phyloP scores from a whole-genome alignment of 2,113 vertebrate genomes.

The Mormoops blainvillei region DNA sequence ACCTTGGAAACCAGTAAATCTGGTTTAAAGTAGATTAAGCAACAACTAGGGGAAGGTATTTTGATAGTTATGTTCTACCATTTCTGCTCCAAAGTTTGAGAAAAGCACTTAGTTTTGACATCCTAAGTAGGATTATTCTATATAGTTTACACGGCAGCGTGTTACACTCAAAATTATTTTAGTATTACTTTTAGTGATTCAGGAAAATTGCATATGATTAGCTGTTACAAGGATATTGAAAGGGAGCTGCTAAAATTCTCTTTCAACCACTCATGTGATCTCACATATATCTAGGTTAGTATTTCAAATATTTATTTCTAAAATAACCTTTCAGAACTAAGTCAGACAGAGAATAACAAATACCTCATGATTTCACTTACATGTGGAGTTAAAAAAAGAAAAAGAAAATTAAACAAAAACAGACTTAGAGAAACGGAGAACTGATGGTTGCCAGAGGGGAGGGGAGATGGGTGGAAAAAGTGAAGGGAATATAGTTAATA shows the following conservation, averaged over 20 bases:
- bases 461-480: not conserved
- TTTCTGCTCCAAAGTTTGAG: not conserved
- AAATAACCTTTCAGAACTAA: not conserved
- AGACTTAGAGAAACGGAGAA: not conserved
- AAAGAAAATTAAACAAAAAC: not conserved
- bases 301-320: conserved; percentile 26
- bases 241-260: not conserved
- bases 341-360: not conserved
- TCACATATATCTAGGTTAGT: not conserved
- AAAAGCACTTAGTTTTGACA: not conserved
- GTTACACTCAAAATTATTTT: not conserved
- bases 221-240: not conserved
- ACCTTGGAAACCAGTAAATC: not conserved
- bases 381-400: not conserved
- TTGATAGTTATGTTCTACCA: not conserved
- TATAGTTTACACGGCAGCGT: not conserved
- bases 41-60: not conserved
- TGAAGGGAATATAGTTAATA: not conserved
- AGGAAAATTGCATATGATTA: not conserved
- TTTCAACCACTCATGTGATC: not conserved
- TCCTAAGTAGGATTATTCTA: not conserved
- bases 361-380: not conserved
- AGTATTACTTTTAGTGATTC: not conserved
- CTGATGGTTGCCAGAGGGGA: not conserved
- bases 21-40: conserved; percentile 14